phyloP scores from a whole-genome alignment of 2,797 vertebrate species.

The Glossophaga mutica region DNA sequence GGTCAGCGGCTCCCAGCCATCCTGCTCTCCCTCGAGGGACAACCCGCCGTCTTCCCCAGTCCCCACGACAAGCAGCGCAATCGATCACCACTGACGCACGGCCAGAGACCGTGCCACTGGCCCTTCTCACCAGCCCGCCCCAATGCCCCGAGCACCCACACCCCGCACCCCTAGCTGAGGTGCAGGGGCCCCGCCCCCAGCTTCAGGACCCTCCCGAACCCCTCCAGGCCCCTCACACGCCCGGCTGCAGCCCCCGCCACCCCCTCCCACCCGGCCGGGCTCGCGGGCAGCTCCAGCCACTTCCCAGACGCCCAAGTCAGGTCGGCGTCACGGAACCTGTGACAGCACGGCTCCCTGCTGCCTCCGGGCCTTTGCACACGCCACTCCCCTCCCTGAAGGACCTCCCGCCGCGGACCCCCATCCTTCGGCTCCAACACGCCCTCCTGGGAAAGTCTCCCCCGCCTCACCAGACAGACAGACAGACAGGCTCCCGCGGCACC shows the following conservation, averaged over 20 bases:
- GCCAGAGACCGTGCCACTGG: background rate
- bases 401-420: fast-evolving
- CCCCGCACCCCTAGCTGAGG: background rate
- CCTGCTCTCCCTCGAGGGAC: background rate
- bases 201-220: background rate
- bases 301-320: background rate
- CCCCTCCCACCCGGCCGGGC: too few relatives aligned
- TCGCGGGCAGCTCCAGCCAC: background rate
- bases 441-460: background rate
- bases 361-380: background rate
- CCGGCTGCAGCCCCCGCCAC: background rate
- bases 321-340: background rate
- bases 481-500: too few relatives aligned
- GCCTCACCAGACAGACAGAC: too few relatives aligned
- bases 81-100: background rate
- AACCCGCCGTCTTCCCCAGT: fast-evolving
- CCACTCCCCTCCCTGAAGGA: background rate
- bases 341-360: background rate
- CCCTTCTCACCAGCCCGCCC: background rate
- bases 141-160: fast-evolving
- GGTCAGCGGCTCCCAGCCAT: too few relatives aligned
- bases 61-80: background rate
- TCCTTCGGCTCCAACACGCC: background rate
- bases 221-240: background rate
- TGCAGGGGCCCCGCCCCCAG: background rate